Base-by-base conservation (phyloP, 92 coral and sea anemone genomes). In the Phenganax subtilis region DNA sequence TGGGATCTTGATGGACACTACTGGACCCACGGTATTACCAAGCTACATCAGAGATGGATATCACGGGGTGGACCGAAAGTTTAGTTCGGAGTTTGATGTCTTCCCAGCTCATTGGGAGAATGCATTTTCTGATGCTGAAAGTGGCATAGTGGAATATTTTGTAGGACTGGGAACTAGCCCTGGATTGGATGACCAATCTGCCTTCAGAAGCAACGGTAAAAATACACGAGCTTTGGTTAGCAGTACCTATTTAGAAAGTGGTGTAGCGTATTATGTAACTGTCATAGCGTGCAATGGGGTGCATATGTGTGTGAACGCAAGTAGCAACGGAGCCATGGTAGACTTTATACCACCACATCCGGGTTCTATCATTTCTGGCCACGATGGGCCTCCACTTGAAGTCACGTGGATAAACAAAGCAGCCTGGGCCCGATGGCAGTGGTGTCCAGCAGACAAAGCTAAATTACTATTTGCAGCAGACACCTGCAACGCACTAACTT, bases 401-500 rank as follows among this genome's bases (percentile, higher is more conserved):
- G 92, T 86, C 79, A 96, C 92, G 86, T 90, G 96, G 92, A 85
- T 94, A 9, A 88, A 88, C 64, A 92, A 88, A 65, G 88, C 97
- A 51, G 91, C 91, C 8, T 94, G 98, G 98, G 98, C 98, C 7
- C 89, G 98, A 64, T 94, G 98, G 98, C 84, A 93, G 30, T 94
- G 98, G 98, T 94, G 97, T 81, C 84, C 81, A 47, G 92, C 85
- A 0, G 98, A 93, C 75, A 90, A 87, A 75, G 86, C 81, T 27
- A 86, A 90, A 44, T 62, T 54, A 12, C 87, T 85, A 8, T 88
- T 96, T 57, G 72, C 92, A 63, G 79, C 81, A 67, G 81, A 90
- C 72, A 62, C 74, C 3, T 79, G 83, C 15, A 55, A 65, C 51
- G 2, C 6, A 10, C 52, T 31, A 12, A 87, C 88, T 31, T 94